Evolutionary conservation across 2,888 invertebrate genomes (phyloP), one percentile per base, ranked within the genome.

Genomic region (Nemurella pictetii): DNA sequence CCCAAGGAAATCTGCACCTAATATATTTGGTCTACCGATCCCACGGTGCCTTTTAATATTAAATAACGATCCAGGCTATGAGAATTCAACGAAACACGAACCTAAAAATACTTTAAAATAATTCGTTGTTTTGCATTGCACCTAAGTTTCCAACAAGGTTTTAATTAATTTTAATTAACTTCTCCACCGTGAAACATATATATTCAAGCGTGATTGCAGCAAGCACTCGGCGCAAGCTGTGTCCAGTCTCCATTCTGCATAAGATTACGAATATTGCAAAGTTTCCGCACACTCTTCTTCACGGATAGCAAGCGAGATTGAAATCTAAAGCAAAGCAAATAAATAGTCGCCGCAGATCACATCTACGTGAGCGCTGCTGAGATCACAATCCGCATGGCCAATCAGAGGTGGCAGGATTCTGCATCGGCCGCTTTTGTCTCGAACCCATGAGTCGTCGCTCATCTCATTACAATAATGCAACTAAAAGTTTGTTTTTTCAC

Each of bases 141-240:
- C 28, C 28, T 75, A 20, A 27, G 75, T 75, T 75, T 75, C 26
- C 26, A 26, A 75, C 25, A 75, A 25, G 28, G 26, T 27, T 4
- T 75, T 28, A 75, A 75, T 27, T 75, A 75, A 27, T 75, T 75
- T 75, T 75, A 75, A 75, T 27, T 26, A 75, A 75, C 75, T 75
- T 75, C 15, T 20, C 55, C 9, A 20, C 15, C 55, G 55, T 20
- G 20, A 55, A 7, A 55, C 55, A 55, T 55, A 2, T 12, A 55
- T 55, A 20, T 20, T 55, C 55, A 20, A 20, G 55, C 55, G 55
- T 7, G 55, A 55, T 55, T 55, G 55, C 55, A 55, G 15, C 55
- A 12, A 55, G 55, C 55, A 55, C 20, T 55, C 55, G 15, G 20
- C 55, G 20, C 20, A 20, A 55, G 9, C 55, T 2, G 15, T 55